phyloP scores from a whole-genome alignment of 2,113 vertebrate species.

The Sinosuthora webbiana region DNA sequence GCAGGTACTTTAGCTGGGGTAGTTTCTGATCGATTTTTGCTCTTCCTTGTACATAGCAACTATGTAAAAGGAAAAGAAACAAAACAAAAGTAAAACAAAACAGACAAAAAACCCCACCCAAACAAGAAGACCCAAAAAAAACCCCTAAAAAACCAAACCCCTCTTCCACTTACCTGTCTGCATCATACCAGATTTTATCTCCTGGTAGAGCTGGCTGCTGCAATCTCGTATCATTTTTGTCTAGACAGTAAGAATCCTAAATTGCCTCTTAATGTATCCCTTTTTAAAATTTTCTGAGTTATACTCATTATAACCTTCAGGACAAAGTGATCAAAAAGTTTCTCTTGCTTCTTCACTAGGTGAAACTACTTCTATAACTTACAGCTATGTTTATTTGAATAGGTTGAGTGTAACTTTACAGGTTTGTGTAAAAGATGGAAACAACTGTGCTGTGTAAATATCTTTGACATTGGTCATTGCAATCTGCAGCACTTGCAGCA shows the following conservation, averaged over 20 bases:
- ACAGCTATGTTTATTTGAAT: neutral
- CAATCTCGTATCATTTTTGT: neutral
- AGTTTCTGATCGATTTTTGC: neutral
- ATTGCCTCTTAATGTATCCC: neutral
- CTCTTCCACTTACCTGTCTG: neutral
- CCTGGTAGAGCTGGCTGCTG: neutral
- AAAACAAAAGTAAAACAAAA: neutral
- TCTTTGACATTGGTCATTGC: neutral
- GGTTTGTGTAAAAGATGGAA: neutral
- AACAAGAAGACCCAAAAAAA: neutral
- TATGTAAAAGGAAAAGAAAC: neutral
- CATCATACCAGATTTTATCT: neutral
- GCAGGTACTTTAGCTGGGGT: neutral
- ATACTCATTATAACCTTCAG: neutral
- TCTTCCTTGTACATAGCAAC: neutral
- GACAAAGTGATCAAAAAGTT: neutral
- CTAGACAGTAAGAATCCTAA: neutral
- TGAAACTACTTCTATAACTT: neutral
- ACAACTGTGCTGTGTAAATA: neutral
- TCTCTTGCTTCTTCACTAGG: neutral
- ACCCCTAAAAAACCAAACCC: fast-evolving
- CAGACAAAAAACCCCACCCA: no score
- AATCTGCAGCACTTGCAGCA: neutral
- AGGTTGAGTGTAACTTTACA: neutral
- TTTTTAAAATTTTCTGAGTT: neutral